Evolutionary conservation across 2,797 vertebrate genomes (phyloP), one percentile per base, ranked within the genome.

Genomic region (Eupleurogrammus muticus): DNA sequence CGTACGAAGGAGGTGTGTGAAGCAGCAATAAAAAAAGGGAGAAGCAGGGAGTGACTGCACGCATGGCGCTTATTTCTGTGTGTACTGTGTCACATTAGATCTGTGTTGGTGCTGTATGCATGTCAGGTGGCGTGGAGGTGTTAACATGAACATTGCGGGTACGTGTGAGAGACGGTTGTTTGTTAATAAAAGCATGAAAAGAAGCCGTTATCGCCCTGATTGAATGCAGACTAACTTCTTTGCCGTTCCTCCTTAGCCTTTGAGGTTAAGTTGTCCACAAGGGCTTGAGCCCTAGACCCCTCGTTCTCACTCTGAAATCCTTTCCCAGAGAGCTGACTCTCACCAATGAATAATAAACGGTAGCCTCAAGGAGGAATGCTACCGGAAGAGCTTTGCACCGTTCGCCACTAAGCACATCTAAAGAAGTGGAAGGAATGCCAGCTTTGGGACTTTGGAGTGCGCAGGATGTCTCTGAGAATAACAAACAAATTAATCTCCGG

Each of bases 301-400:
- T 84, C 70, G 44, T 73, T 80, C 66, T 69, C 67, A 66, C 64
- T 65, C 48, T 52, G 53, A 69, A 79, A 49, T 28, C 35, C 49
- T 68, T 73, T 85, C 49, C 70, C 54, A 66, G 67, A 69, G 58
- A 77, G 57, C 60, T 14, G 47, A 80, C 44, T 72, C 60, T 79
- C 38, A 32, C 57, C 57, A 55, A 81, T 89, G 82, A 89, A 91
- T 89, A 86, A 88, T 83, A 75, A 87, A 87, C 81, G 58, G 46
- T 65, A 73, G 66, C 83, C 87, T 80, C 9, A 49, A 84, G 82
- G 73, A 84, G 38, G n/a, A 57, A 63, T 48, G 9, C 69, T 52
- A 68, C 24, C 48, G 51, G 53, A 66, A 38, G 23, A 67, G 65
- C 60, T 64, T n/a, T 55, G 28, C 52, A 58, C 68, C 64, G 38